Conservation (phyloP, 53 echinoderm and acorn worm species). For the Stichopus horrens region DNA sequence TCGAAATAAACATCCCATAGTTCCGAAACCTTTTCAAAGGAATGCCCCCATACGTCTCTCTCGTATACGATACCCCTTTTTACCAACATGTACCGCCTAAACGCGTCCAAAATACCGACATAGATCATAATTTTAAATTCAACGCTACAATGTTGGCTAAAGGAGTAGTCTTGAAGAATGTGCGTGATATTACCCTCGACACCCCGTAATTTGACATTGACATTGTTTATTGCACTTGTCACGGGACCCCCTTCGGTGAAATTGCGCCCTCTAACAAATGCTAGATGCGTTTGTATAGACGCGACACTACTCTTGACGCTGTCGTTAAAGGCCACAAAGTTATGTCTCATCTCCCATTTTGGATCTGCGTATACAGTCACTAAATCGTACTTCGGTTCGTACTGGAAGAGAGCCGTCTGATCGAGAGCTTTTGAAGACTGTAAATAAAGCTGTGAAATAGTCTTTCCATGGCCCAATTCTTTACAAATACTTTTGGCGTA, state of each 20-base stretch:
- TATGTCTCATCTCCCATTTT: neutral
- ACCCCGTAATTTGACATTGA: neutral
- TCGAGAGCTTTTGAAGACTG: neutral
- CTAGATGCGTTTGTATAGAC: neutral
- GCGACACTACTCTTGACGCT: neutral
- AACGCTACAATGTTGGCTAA: neutral
- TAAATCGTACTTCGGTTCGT: neutral
- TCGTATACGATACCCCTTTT: neutral
- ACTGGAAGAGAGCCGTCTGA: neutral
- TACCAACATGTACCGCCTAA: neutral
- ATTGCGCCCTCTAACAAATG: neutral
- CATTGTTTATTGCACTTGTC: neutral
- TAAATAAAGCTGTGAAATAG: neutral
- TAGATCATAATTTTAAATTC: neutral
- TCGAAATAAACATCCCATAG: neutral
- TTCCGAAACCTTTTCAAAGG: neutral
- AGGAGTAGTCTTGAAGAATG: neutral
- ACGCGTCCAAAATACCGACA: neutral
- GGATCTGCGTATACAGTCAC: constrained; percentile 2
- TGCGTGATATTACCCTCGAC: neutral
- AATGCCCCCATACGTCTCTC: neutral
- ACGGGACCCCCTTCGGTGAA: constrained; percentile 8
- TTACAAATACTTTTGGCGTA: neutral
- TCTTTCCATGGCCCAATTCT: neutral
- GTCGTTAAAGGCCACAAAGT: neutral